phyloP scores from a whole-genome alignment of 2,888 invertebrate genomes.

The Acanthosepion esculentum region DNA sequence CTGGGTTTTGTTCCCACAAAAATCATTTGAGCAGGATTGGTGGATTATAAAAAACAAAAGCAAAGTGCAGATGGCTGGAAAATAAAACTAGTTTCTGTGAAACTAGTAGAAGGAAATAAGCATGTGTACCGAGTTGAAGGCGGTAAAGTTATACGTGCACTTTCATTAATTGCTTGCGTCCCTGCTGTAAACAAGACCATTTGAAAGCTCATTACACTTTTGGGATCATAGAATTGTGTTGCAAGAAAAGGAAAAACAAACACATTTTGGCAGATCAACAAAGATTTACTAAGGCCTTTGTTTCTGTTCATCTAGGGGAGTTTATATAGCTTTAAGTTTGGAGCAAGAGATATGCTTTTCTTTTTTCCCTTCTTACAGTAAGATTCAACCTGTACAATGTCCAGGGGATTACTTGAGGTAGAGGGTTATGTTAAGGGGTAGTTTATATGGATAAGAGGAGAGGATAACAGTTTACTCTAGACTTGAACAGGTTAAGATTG shows the following conservation, averaged over 20 bases:
- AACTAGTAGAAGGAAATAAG: not conserved
- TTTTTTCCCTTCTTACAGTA: too few species aligned
- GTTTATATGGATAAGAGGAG: too few species aligned
- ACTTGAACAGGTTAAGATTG: too few species aligned
- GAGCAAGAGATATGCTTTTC: not conserved
- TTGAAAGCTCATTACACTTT: not conserved
- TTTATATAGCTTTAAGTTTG: not conserved
- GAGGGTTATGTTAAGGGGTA: too few species aligned
- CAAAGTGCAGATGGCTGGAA: too few species aligned
- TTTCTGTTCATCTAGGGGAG: not conserved
- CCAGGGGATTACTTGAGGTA: too few species aligned
- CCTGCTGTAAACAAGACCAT: not conserved
- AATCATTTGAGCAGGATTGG: too few species aligned
- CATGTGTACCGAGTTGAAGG: not conserved
- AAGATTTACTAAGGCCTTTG: not conserved
- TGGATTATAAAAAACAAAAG: too few species aligned
- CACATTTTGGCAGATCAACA: not conserved
- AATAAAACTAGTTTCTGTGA: too few species aligned
- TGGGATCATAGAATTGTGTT: not conserved
- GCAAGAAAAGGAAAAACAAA: not conserved
- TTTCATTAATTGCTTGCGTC: not conserved
- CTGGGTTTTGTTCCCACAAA: too few species aligned
- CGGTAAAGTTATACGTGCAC: not conserved
- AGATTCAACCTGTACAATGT: too few species aligned
- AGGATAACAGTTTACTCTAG: too few species aligned